Evolutionary conservation across 30 jellyfish, hydroid and myxozoan genomes (phyloP).

Genomic region (Turritopsis dohrnii): DNA sequence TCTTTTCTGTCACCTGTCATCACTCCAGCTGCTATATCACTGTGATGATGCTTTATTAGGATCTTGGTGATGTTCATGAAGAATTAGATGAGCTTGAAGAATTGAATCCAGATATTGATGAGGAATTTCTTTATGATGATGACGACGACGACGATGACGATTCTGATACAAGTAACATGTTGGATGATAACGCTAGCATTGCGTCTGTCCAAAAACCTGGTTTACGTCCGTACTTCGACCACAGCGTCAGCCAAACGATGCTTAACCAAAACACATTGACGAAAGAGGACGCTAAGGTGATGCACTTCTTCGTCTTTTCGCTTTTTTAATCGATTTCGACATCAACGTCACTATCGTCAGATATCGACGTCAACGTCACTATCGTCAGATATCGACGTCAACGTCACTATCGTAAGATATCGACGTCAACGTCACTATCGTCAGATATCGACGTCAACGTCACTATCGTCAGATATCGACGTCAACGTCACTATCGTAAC

Average conservation of each 20-base stretch:
- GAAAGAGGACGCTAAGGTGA: conserved; percentile 17
- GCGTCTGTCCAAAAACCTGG: conserved; percentile 82
- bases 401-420: no score
- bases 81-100: conserved; percentile 24
- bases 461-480: no score
- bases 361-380: no score
- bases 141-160: conserved; percentile 88
- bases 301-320: no score
- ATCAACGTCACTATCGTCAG: no score
- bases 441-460: no score
- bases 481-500: no score
- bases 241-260: conserved; percentile 17
- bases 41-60: conserved; percentile 19
- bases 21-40: no score
- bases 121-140: conserved; percentile 30
- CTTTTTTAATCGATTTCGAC: no score
- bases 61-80: conserved; percentile 35
- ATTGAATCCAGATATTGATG: neutral
- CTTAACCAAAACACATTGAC: conserved; percentile 19
- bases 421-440: no score
- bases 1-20: no score
- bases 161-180: conserved; percentile 44
- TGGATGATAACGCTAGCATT: conserved; percentile 73
- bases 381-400: no score
- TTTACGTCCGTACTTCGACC: conserved; percentile 39